These are phyloP conservation scores for Neuroterus valhalla DNA, from an alignment of 1,140 invertebrate species.

Conservation along the genomic window DNA sequence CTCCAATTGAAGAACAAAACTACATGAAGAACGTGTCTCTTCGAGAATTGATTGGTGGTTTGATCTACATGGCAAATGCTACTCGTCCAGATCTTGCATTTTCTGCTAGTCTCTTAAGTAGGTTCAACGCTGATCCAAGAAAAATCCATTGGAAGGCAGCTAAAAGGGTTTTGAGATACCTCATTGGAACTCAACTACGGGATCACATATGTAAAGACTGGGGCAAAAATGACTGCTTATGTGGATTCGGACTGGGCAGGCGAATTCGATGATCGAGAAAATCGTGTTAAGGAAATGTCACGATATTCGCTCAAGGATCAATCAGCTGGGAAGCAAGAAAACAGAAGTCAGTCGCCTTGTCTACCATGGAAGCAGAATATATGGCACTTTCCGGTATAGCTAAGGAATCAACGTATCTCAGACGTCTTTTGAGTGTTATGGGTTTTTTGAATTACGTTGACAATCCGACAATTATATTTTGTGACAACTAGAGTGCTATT, in stretches of 20 bases:
- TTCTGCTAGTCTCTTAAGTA: slow-evolving; percentile 56
- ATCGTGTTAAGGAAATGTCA: slow-evolving; percentile 22
- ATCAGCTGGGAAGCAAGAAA: slow-evolving; percentile 39
- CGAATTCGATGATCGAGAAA: neutral
- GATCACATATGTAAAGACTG: slow-evolving; percentile 12
- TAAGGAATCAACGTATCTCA: slow-evolving; percentile 43
- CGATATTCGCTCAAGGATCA: slow-evolving; percentile 37
- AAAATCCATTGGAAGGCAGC: slow-evolving; percentile 55
- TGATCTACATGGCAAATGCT: slow-evolving; percentile 59
- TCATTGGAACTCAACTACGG: slow-evolving; percentile 49
- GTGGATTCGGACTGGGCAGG: slow-evolving; percentile 24
- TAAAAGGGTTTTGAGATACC: slow-evolving; percentile 59
- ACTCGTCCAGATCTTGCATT: slow-evolving; percentile 68
- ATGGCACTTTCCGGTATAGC: slow-evolving; percentile 52
- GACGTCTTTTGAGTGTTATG: slow-evolving; percentile 34
- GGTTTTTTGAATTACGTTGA: slow-evolving; percentile 9
- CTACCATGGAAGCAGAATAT: slow-evolving; percentile 67
- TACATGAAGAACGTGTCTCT: neutral
- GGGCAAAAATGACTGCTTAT: neutral
- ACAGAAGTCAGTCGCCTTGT: slow-evolving; percentile 50
- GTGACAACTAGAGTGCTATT: slow-evolving; percentile 46
- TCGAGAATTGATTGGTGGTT: slow-evolving; percentile 1
- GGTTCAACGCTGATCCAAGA: slow-evolving; percentile 51
- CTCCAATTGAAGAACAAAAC: neutral
- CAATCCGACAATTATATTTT: slow-evolving; percentile 16